phyloP scores from a whole-genome alignment of 2,797 vertebrate species.

The Ptychadena robeensis region DNA sequence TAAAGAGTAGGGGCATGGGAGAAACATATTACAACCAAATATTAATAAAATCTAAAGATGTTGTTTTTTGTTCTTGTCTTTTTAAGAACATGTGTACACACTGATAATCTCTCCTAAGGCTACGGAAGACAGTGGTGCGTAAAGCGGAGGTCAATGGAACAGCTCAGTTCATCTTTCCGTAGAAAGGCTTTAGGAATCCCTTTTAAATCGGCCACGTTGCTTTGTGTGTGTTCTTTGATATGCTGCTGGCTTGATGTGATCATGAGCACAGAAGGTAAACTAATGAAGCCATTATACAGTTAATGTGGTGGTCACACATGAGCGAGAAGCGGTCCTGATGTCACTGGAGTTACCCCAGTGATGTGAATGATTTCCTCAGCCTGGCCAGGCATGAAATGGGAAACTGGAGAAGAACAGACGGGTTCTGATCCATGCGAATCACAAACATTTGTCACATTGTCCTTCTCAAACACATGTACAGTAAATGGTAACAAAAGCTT shows the following conservation, averaged over 20 bases:
- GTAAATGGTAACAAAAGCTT: no score
- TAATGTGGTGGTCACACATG: conserved; percentile 56
- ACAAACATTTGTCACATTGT: background rate
- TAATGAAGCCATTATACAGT: conserved; percentile 51
- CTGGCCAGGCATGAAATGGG: conserved; percentile 53
- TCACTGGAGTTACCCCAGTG: conserved; percentile 25
- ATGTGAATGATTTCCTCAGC: conserved; percentile 24
- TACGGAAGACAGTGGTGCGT: background rate
- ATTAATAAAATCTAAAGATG: background rate
- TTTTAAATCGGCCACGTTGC: background rate
- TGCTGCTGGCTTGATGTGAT: conserved; percentile 64
- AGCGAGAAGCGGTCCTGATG: conserved; percentile 22
- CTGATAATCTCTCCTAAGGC: background rate
- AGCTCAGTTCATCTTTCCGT: background rate
- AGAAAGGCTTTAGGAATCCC: background rate
- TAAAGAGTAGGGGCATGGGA: background rate
- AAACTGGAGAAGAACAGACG: conserved; percentile 51
- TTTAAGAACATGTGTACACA: background rate
- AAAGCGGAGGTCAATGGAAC: background rate
- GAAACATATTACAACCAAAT: background rate
- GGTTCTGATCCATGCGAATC: conserved; percentile 27
- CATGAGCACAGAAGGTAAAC: conserved; percentile 56
- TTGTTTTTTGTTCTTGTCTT: background rate
- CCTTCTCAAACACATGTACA: background rate
- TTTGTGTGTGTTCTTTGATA: conserved; percentile 5